Base-by-base conservation (phyloP, 2,113 vertebrate species). In the Porphyrio hochstetteri region DNA sequence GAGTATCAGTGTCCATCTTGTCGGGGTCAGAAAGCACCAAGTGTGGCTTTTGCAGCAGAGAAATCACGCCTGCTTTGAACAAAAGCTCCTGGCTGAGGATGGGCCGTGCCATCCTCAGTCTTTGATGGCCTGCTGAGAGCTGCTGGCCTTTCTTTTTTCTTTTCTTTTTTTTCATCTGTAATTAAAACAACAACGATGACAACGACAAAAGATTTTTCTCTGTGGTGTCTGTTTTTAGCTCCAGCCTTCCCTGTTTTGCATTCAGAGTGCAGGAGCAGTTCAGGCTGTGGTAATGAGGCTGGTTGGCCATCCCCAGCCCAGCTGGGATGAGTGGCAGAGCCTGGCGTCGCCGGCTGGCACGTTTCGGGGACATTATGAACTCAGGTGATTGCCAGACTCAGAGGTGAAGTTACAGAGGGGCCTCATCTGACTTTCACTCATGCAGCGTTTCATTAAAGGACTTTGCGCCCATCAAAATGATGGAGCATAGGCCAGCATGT, bases 341-440 rank as follows among this genome's bases (percentile, higher is more conserved):
- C 70, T 56, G 96, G 95, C 94, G 29, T 40, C 83, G 87, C 86
- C 7, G 63, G 86, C 92, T 97, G 98, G 97, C 96, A 40, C 4
- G 2, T 69, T 59, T 18, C 17, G 16, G 42, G 82, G 64, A 90
- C 74, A 33, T 67, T 5, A 38, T n/a, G 92, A 85, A 60, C 96
- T 88, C 97, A 96, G 91, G 96, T 96, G 91, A 84, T 50, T 91
- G 92, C 97, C 97, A 97, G 97, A 76, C 95, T 94, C 65, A 3
- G 82, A 83, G 92, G 92, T 83, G 90, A 97, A 95, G 86, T 77
- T 81, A 55, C 24, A 56, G 78, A 92, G 81, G 68, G 71, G 84
- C 74, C 95, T 96, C 63, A 61, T 92, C 89, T 92, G 94, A 84
- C 64, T 77, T 77, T 80, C 42, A 13, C 65, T 94, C 88, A 29